Evolutionary conservation across 92 coral and sea anemone genomes (phyloP).

Genomic region (Phenganax subtilis): DNA sequence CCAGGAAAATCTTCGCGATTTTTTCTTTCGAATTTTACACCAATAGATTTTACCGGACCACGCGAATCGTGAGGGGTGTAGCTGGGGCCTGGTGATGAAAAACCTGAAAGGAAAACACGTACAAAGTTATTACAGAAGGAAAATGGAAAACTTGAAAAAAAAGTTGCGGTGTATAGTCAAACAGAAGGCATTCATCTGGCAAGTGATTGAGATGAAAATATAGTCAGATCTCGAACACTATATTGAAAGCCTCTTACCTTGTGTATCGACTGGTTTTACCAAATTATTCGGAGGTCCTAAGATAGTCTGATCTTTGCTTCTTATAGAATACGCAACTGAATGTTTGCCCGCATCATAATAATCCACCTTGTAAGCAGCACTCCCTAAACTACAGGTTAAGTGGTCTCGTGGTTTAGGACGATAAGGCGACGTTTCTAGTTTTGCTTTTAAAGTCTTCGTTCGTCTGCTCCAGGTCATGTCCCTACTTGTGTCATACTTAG

Average conservation of each 20-base stretch:
- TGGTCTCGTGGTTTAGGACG: conserved; percentile 37
- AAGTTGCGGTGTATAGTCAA: not conserved
- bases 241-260: conserved; percentile 14
- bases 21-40: conserved; percentile 30
- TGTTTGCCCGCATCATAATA: conserved; percentile 51
- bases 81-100: conserved; percentile 48
- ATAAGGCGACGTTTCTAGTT: conserved; percentile 39
- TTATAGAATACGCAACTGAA: conserved; percentile 37
- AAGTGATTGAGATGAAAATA: not conserved
- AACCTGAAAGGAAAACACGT: conserved; percentile 6
- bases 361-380: conserved; percentile 45
- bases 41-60: conserved; percentile 41
- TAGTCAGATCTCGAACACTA: not conserved
- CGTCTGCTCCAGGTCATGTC: conserved; percentile 39
- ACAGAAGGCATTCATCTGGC: not conserved
- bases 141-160: not conserved
- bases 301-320: conserved; percentile 26
- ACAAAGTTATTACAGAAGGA: too few species aligned
- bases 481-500: conserved; percentile 43
- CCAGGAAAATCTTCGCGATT: conserved; percentile 39
- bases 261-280: conserved; percentile 47
- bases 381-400: conserved; percentile 41
- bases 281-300: conserved; percentile 42
- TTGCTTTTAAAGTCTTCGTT: conserved; percentile 41
- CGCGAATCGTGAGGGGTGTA: conserved; percentile 36